Percentiles rank a stretch among this genome's conserved stretches.
phyloP scores from a whole-genome alignment of 2,888 invertebrate genomes.

The Eupelmus urozonus region DNA sequence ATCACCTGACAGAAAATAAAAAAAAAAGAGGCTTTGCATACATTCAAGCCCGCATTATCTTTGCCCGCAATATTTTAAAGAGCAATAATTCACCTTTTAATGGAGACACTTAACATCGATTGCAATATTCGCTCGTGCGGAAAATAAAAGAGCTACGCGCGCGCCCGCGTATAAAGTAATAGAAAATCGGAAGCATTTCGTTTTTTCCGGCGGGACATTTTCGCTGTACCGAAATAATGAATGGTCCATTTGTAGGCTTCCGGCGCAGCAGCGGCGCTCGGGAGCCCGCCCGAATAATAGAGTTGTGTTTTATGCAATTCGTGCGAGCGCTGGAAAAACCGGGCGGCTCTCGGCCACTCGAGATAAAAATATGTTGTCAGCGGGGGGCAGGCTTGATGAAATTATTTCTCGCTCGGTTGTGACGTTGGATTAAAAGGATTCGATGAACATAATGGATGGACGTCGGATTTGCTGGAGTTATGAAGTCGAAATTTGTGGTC shows the following conservation, averaged over 20 bases:
- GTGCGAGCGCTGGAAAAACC: not conserved
- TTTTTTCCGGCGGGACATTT: slow-evolving; percentile 27
- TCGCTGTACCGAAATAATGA: slow-evolving; percentile 52
- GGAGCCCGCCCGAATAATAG: slow-evolving; percentile 43
- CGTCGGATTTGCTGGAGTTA: too few species aligned
- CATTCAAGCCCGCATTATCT: slow-evolving; percentile 21
- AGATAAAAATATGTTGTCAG: slow-evolving; percentile 44
- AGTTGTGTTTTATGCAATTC: slow-evolving; percentile 53
- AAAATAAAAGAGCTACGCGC: slow-evolving; percentile 20
- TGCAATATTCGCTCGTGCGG: slow-evolving; percentile 40
- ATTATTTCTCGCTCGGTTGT: slow-evolving; percentile 22
- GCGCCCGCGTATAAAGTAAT: slow-evolving; percentile 31
- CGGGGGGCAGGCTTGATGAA: slow-evolving; percentile 32
- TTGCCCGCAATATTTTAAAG: slow-evolving; percentile 35
- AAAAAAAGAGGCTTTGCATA: not conserved
- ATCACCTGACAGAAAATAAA: not conserved
- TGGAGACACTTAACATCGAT: slow-evolving; percentile 47
- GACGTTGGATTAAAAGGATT: slow-evolving; percentile 18
- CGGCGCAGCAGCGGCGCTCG: slow-evolving; percentile 21
- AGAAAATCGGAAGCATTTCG: slow-evolving; percentile 49
- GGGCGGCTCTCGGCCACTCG: not conserved
- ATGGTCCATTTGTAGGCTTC: slow-evolving; percentile 57
- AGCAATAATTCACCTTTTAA: slow-evolving; percentile 49
- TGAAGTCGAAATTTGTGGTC: too few species aligned
- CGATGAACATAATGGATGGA: not conserved